Percentiles rank a stretch among this genome's conserved stretches.
Evolutionary conservation across 2,113 vertebrate genomes (phyloP).

Genomic region (Conger conger): DNA sequence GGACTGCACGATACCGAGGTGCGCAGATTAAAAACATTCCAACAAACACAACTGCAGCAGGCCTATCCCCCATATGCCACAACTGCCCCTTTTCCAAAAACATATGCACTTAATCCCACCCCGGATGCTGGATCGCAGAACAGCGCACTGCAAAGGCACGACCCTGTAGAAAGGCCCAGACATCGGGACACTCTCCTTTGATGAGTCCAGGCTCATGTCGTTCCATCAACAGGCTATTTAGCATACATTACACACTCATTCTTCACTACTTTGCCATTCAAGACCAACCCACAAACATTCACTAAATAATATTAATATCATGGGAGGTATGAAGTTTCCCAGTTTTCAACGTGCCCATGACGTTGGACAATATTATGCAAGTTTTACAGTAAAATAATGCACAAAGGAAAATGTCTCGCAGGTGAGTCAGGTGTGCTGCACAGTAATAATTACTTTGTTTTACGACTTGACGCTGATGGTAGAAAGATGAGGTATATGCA

Average conservation of each 20-base stretch:
- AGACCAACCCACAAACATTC: no score
- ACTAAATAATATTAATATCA: no score
- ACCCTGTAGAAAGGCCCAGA: no score
- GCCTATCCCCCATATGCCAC: neutral
- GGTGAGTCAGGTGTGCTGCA: neutral
- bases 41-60: neutral
- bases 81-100: neutral
- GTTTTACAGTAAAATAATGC: no score
- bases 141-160: neutral
- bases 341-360: neutral
- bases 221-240: no score
- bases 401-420: no score
- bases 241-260: no score
- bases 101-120: neutral
- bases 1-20: constrained; percentile 65
- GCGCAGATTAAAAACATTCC: neutral
- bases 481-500: neutral
- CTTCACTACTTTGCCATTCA: no score
- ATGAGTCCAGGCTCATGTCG: no score
- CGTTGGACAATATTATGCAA: neutral
- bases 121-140: no score
- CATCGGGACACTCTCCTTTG: no score
- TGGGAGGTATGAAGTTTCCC: neutral
- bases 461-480: neutral
- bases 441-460: neutral